These are phyloP conservation scores for Candidula unifasciata DNA, from an alignment of 2,888 invertebrate species.

Conservation along the genomic window DNA sequence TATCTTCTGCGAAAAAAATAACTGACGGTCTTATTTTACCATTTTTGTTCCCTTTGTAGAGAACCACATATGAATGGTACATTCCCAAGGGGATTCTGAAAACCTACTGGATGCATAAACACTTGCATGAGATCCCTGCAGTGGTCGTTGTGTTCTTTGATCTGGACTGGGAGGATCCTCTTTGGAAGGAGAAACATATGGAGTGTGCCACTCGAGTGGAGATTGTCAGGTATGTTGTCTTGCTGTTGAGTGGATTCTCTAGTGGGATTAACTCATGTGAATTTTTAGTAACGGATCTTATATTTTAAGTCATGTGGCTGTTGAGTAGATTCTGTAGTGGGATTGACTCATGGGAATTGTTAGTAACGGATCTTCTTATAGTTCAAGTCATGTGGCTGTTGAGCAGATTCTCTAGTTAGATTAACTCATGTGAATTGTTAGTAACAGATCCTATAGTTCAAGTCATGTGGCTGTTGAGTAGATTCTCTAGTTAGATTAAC, in stretches of 20 bases:
- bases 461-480: too few species aligned
- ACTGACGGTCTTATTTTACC: background rate
- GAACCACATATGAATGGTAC: constrained; percentile 95
- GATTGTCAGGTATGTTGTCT: constrained; percentile 78
- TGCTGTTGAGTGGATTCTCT: background rate
- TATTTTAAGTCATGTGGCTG: too few species aligned
- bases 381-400: too few species aligned
- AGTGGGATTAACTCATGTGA: background rate
- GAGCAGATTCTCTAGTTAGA: too few species aligned
- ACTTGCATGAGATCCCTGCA: constrained; percentile 91
- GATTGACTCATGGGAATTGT: too few species aligned
- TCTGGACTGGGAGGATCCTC: constrained; percentile 96
- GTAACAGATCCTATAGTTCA: too few species aligned
- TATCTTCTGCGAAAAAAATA: too few species aligned
- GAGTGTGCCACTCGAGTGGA: constrained; percentile 95
- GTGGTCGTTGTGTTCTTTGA: constrained; percentile 97
- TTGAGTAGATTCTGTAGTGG: too few species aligned
- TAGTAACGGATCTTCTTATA: too few species aligned
- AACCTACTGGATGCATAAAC: constrained; percentile 96
- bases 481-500: too few species aligned
- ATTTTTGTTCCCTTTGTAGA: constrained; percentile 77
- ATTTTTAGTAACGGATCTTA: background rate
- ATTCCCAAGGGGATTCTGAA: constrained; percentile 90
- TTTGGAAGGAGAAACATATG: constrained; percentile 95
- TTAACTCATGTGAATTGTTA: too few species aligned